Conservation (phyloP, 2,888 invertebrate species). For the Heteromyza rotundicornis region DNA sequence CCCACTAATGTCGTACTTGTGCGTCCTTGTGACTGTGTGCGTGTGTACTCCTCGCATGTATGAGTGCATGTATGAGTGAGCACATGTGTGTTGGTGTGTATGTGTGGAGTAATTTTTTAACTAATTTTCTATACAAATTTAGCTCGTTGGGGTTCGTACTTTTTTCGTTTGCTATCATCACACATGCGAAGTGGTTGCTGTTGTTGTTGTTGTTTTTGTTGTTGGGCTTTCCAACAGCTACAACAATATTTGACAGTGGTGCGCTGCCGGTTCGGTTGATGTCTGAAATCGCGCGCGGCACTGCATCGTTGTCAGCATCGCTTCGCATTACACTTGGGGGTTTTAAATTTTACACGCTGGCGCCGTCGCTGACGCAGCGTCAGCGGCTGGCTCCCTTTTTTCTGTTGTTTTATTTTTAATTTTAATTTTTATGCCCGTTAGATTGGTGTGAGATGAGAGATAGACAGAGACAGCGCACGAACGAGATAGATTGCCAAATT, state of each 20-base stretch:
- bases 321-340: constrained; percentile 1
- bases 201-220: constrained; percentile 7
- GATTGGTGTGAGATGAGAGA: neutral
- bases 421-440: constrained; percentile 39
- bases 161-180: constrained; percentile 21
- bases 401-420: constrained; percentile 32
- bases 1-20: constrained; percentile 54
- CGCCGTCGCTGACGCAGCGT: constrained; percentile 4
- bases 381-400: constrained; percentile 9
- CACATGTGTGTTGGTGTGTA: constrained; percentile 33
- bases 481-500: constrained; percentile 9
- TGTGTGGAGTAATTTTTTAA: constrained; percentile 55
- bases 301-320: too few relatives aligned
- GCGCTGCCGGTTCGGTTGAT: constrained; percentile 6
- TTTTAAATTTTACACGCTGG: constrained; percentile 12
- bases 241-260: constrained; percentile 24
- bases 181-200: constrained; percentile 14
- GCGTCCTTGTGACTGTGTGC: constrained; percentile 11
- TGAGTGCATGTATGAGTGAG: constrained; percentile 11
- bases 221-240: neutral
- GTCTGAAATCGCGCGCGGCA: constrained; percentile 4
- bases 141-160: constrained; percentile 37
- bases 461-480: neutral
- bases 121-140: constrained; percentile 62
- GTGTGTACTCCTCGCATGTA: constrained; percentile 17